Base-by-base conservation (phyloP, 2,113 vertebrate genomes). In the Osmerus mordax region DNA sequence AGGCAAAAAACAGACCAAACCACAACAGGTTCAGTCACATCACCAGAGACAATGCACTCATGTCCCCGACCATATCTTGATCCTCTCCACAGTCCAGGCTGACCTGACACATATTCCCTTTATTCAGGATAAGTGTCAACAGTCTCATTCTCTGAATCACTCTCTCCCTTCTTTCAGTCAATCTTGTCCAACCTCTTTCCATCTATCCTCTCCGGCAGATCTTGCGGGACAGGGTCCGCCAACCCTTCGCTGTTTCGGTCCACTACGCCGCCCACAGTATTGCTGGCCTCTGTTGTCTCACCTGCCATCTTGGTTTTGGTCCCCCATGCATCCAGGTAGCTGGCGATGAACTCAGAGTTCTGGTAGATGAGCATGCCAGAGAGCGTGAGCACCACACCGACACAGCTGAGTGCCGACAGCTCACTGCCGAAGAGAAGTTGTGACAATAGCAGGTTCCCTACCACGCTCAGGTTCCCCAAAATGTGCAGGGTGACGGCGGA, bases 401-500 rank as follows among this genome's bases (percentile, higher is more conserved):
- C 75, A 0, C 95, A 98, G 92, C 97, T 96, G 56, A 98, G 94
- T 1, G 88, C 18, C 0, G 95, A 95, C 74, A 98, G 82, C 79
- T 87, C 90, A 14, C 92, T 96, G 63, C 94, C 95, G 0, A 99
- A 99, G 4, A 99, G 91, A 71, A 98, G 80, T 72, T 93, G 84
- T 3, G 97, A 97, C 62, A 99, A 83, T 82, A 97, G 79, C 67
- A 99, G 90, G 89, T 98, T 99, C 52, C 96, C 97, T 87, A 97
- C 94, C 60, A 97, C 89, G 0, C 91, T 96, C 81, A 98, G 83
- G 86, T 98, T 99, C 72, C 97, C 97, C 55, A 99, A 92, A 75
- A 99, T 92, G 2, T 99, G 97, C 86, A 99, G 90, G 0, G 97
- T 99, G 89, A 99, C 97, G 9, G 97, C 95, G 0, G 97, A 99